Percentiles rank a stretch among this genome's conserved stretches.
Evolutionary conservation across 30 jellyfish, hydroid and myxozoan species (phyloP).

Genomic region (Hydra vulgaris): DNA sequence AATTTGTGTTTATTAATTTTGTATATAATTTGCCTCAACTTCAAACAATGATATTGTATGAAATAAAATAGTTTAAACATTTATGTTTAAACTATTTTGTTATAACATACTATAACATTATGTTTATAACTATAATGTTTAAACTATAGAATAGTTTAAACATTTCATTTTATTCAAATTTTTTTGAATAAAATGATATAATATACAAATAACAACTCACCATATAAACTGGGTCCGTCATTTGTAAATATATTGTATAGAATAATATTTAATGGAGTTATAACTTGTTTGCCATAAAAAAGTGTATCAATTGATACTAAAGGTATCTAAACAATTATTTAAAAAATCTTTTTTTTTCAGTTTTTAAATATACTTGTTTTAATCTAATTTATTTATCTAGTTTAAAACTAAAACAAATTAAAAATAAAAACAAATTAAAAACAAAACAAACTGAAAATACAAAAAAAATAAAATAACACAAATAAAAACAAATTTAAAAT

Average conservation of each 20-base stretch:
- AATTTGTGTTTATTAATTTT: too few species aligned
- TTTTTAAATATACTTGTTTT: too few species aligned
- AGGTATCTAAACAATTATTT: constrained; percentile 51
- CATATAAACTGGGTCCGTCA: constrained; percentile 94
- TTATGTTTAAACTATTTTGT: too few species aligned
- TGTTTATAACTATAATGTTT: too few species aligned
- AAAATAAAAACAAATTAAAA: not conserved
- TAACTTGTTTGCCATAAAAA: constrained; percentile 90
- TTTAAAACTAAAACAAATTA: not conserved
- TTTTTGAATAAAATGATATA: too few species aligned
- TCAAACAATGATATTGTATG: too few species aligned
- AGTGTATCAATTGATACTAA: constrained; percentile 75
- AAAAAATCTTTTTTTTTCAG: not conserved
- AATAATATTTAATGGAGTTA: constrained; percentile 79
- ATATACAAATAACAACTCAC: constrained; percentile 12
- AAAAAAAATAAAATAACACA: not conserved
- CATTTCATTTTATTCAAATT: too few species aligned
- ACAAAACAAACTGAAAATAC: not conserved
- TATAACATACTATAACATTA: too few species aligned
- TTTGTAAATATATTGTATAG: constrained; percentile 84
- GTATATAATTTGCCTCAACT: too few species aligned
- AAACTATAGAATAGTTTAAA: too few species aligned
- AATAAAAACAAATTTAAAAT: not conserved
- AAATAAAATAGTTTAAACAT: too few species aligned
- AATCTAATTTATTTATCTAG: not conserved